These are phyloP conservation scores for Sarcoramphus papa DNA, from an alignment of 2,797 vertebrate genomes.

Conservation along the genomic window DNA sequence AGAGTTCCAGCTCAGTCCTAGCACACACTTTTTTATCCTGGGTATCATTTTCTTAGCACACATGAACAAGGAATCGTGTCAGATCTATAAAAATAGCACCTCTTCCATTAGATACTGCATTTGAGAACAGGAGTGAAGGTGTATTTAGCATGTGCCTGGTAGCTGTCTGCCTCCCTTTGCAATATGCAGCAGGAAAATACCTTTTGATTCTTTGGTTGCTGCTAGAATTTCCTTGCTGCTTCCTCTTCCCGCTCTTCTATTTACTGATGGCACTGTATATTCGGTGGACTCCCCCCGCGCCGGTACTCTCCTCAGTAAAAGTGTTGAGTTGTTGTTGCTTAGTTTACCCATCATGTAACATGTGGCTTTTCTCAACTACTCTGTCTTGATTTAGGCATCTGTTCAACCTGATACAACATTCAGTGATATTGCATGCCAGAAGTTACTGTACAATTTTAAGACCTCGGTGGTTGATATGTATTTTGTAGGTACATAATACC, in stretches of 20 bases:
- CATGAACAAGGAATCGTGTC: background rate
- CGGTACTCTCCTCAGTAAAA: background rate
- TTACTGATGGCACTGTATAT: background rate
- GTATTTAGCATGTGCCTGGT: background rate
- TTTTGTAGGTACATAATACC: background rate
- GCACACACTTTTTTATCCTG: background rate
- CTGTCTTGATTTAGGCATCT: background rate
- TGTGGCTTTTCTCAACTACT: background rate
- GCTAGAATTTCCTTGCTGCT: background rate
- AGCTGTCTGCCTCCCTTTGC: background rate
- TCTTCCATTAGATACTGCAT: background rate
- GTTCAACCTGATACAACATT: background rate
- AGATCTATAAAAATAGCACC: background rate
- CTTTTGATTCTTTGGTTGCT: background rate
- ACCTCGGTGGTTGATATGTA: background rate
- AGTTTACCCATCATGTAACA: background rate
- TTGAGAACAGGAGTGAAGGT: background rate
- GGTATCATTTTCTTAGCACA: background rate
- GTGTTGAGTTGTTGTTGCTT: background rate
- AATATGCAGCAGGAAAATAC: background rate
- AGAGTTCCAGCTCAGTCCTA: background rate
- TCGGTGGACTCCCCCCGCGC: fast-evolving
- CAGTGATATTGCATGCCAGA: background rate
- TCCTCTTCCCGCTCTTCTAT: background rate
- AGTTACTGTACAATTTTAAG: background rate